phyloP scores from a whole-genome alignment of 2,113 vertebrate genomes.

The Neotoma lepida region DNA sequence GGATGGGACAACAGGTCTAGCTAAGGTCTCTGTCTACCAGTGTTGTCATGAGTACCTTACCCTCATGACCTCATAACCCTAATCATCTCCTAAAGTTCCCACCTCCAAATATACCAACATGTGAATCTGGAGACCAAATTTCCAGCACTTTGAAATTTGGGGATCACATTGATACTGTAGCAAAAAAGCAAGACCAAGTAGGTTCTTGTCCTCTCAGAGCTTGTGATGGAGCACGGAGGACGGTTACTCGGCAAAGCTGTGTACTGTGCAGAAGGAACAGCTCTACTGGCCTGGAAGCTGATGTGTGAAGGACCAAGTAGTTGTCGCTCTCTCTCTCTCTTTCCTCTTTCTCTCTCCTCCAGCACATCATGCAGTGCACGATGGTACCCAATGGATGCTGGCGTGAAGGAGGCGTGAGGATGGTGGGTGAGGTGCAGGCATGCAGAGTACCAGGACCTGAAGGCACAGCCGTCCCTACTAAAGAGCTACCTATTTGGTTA shows the following conservation, averaged over 20 bases:
- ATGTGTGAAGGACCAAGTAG: fast-evolving
- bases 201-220: background rate
- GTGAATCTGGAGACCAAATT: background rate
- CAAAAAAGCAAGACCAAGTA: background rate
- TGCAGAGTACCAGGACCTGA: fast-evolving
- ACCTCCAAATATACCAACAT: background rate
- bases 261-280: fast-evolving
- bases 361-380: background rate
- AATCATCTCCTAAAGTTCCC: background rate
- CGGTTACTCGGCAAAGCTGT: fast-evolving
- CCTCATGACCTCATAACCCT: background rate
- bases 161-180: background rate
- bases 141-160: background rate
- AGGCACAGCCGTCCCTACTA: background rate
- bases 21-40: background rate
- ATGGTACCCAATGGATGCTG: background rate
- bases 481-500: background rate
- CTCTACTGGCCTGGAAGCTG: background rate
- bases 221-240: no score
- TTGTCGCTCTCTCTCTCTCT: fast-evolving
- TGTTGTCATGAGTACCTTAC: no score
- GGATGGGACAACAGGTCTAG: background rate
- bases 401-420: fast-evolving
- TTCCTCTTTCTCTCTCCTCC: fast-evolving
- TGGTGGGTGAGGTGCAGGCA: background rate